phyloP scores from a whole-genome alignment of 2,797 vertebrate species.

The Xenentodon cancila region DNA sequence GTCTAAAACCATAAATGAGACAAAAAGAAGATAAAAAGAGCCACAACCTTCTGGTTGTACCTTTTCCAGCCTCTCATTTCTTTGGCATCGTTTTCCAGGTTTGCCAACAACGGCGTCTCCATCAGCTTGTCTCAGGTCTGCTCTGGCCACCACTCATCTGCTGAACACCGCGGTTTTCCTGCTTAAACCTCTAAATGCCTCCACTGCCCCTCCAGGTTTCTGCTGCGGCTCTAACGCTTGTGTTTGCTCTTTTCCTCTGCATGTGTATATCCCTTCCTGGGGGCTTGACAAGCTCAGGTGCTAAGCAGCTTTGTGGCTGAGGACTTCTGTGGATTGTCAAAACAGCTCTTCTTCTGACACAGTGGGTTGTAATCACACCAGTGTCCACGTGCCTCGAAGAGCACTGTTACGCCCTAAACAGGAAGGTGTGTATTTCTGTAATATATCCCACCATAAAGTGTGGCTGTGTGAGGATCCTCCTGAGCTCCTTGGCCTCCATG shows the following conservation, averaged over 20 bases:
- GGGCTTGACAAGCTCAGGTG: constrained; percentile 50
- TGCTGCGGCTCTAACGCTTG: background rate
- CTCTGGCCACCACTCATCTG: background rate
- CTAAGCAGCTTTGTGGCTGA: constrained; percentile 70
- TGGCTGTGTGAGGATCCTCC: constrained; percentile 97
- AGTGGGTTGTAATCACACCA: constrained; percentile 16
- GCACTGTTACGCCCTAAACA: background rate
- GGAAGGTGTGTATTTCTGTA: background rate
- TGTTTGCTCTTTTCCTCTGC: background rate
- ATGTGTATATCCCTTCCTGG: constrained; percentile 14
- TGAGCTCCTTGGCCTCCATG: constrained; percentile 94
- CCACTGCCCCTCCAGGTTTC: background rate
- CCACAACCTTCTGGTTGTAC: constrained; percentile 5
- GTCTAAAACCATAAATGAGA: background rate
- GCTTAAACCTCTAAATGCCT: background rate
- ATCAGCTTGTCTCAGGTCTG: background rate
- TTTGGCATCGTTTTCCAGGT: constrained; percentile 1
- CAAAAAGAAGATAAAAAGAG: background rate
- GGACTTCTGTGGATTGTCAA: constrained; percentile 43
- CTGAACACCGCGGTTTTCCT: background rate
- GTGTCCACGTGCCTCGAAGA: background rate
- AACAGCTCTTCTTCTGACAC: constrained; percentile 35
- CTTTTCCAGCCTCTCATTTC: constrained; percentile 14
- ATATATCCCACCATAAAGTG: constrained; percentile 92
- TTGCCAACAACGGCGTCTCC: background rate